Evolutionary conservation across 2,113 vertebrate species (phyloP).

Genomic region (Corvus hawaiiensis): DNA sequence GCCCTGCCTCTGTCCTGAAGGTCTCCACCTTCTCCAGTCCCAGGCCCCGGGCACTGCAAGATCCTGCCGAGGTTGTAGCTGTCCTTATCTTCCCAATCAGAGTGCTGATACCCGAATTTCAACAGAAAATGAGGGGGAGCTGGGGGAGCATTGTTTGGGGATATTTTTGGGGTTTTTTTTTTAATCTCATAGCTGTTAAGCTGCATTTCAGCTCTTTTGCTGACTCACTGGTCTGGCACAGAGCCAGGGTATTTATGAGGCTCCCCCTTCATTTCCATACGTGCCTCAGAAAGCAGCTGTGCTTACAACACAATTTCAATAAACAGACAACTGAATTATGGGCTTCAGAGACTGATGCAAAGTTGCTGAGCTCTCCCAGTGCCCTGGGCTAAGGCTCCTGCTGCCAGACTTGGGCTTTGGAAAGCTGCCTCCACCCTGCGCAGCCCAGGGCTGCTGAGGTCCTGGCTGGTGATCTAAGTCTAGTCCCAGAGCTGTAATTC

Average conservation of each 20-base stretch:
- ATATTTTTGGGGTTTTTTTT: background rate
- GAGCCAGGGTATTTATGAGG: background rate
- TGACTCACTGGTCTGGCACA: background rate
- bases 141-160: background rate
- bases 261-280: conserved; percentile 22
- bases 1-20: background rate
- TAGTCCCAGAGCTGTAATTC: background rate
- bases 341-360: background rate
- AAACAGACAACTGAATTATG: conserved; percentile 45
- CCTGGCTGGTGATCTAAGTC: background rate
- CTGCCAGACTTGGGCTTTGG: background rate
- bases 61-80: background rate
- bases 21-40: background rate
- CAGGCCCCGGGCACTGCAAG: background rate
- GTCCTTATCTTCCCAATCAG: background rate
- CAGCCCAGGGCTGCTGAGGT: background rate
- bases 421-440: background rate
- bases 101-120: background rate
- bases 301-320: conserved; percentile 16
- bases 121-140: background rate
- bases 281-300: conserved; percentile 42
- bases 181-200: background rate
- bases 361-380: background rate
- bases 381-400: background rate
- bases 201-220: background rate